A percentile compares a stretch with the other conserved stretches of the same genome.
phyloP scores from a whole-genome alignment of 2,797 vertebrate species.

The Linurgus olivaceus region DNA sequence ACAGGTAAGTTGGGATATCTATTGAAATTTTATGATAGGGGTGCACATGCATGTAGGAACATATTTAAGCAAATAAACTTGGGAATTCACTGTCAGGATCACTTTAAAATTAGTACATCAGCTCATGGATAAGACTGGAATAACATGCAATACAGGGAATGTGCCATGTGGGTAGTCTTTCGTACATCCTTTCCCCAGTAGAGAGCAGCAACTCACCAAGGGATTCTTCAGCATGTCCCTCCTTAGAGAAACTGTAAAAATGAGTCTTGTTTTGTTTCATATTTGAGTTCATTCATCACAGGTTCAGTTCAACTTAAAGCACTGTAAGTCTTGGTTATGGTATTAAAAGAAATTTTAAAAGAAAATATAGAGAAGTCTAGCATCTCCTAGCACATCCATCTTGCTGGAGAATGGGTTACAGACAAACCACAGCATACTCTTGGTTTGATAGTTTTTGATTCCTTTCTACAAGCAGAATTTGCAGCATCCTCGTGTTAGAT shows the following conservation, averaged over 20 bases:
- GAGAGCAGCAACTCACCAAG: constrained; percentile 71
- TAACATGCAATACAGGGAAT: not conserved
- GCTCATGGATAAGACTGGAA: not conserved
- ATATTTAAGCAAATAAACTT: not conserved
- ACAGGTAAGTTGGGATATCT: not conserved
- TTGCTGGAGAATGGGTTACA: not conserved
- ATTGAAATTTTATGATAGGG: not conserved
- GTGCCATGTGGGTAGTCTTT: not conserved
- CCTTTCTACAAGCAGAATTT: not conserved
- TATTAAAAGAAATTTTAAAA: not conserved
- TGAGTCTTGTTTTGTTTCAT: not conserved
- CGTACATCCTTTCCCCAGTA: constrained; percentile 51
- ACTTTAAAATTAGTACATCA: not conserved
- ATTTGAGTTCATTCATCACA: not conserved
- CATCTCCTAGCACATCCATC: not conserved
- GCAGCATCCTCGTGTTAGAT: not conserved
- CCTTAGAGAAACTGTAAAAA: not conserved
- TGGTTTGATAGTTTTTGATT: not conserved
- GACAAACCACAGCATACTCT: no score
- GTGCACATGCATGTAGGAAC: fast-evolving
- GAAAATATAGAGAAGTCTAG: not conserved
- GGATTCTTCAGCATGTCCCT: not conserved
- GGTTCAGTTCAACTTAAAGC: not conserved
- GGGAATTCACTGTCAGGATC: not conserved
- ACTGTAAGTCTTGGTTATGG: not conserved